Evolutionary conservation across 2,888 invertebrate genomes (phyloP).

Genomic region (Stenotaenia linearis): DNA sequence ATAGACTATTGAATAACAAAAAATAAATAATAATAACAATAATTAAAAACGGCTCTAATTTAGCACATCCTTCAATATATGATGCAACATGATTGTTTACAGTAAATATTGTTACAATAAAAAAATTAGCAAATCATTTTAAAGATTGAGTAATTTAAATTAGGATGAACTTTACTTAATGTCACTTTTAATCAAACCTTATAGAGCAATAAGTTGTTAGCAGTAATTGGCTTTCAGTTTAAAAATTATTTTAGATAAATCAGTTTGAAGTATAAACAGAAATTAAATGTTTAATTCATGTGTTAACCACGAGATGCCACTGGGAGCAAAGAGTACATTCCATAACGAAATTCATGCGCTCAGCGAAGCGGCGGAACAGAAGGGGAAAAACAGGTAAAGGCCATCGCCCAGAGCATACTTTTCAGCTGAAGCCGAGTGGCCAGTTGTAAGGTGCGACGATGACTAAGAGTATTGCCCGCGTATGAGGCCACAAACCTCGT

Average conservation of each 20-base stretch:
- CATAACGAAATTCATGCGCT: background rate
- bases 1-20: background rate
- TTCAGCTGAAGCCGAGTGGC: background rate
- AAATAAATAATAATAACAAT: background rate
- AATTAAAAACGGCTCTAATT: background rate
- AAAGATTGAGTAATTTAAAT: no score
- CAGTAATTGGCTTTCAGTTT: no score
- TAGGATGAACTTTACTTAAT: background rate
- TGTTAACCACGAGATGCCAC: conserved; percentile 14
- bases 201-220: background rate
- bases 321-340: conserved; percentile 21
- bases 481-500: conserved; percentile 16
- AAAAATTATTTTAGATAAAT: no score
- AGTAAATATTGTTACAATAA: no score
- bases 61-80: background rate
- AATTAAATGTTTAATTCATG: background rate
- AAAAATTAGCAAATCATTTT: no score
- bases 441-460: conserved; percentile 14
- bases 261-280: background rate
- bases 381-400: conserved; percentile 15
- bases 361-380: conserved; percentile 7
- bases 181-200: background rate
- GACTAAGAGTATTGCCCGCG: conserved; percentile 8
- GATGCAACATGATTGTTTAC: background rate
- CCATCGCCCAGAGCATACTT: conserved; percentile 17